Percentiles rank a stretch among this genome's conserved stretches.
Evolutionary conservation across 2,113 vertebrate species (phyloP).

Genomic region (Dicerorhinus sumatrensis): DNA sequence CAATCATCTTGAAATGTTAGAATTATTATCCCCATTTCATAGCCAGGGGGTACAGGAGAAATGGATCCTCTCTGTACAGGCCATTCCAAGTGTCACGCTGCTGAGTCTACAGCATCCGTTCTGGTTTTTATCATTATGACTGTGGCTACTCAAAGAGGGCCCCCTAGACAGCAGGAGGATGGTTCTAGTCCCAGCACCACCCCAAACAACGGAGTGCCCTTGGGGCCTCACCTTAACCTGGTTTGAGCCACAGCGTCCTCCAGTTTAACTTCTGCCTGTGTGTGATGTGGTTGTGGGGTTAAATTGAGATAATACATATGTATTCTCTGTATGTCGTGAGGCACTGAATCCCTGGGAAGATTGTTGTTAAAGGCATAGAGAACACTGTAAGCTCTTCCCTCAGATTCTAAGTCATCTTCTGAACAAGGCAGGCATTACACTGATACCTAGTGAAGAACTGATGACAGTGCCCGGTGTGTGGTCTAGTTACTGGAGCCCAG

Average conservation of each 20-base stretch:
- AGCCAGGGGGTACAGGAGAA: background rate
- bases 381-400: background rate
- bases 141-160: background rate
- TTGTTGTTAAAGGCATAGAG: background rate
- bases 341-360: background rate
- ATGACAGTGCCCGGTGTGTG: too few relatives aligned
- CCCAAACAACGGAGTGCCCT: background rate
- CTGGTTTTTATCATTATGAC: background rate
- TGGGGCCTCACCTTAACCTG: background rate
- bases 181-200: background rate
- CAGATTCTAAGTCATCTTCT: background rate
- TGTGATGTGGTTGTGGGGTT: background rate
- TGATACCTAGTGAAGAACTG: background rate
- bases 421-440: background rate
- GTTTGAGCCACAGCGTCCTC: background rate
- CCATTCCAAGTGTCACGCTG: background rate
- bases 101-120: background rate
- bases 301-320: background rate
- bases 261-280: background rate
- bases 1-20: background rate
- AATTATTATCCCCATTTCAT: background rate
- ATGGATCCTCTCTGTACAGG: background rate
- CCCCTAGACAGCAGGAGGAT: background rate
- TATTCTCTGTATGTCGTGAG: background rate
- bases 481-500: background rate